A percentile compares a stretch with the other conserved stretches of the same genome.
phyloP scores from a whole-genome alignment of 2,888 invertebrate species.

The Dryobota labecula region DNA sequence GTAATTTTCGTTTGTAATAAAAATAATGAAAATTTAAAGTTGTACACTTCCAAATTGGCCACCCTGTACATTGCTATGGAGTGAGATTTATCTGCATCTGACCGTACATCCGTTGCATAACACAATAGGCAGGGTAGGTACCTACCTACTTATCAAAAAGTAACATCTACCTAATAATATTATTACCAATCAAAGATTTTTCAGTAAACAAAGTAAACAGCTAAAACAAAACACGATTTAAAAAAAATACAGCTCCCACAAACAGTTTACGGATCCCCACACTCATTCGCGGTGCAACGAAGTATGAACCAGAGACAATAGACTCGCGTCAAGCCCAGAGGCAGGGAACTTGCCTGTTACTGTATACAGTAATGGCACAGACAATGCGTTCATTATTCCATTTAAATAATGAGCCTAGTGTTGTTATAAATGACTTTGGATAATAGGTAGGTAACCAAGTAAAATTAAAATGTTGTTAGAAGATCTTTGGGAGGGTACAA shows the following conservation, averaged over 20 bases:
- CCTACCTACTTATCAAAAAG: no score
- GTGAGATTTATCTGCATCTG: no score
- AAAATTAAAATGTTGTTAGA: not conserved
- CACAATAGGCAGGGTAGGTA: no score
- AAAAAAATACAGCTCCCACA: constrained; percentile 20
- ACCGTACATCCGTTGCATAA: no score
- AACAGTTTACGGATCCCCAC: constrained; percentile 56
- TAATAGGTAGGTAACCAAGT: not conserved
- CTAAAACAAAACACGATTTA: not conserved
- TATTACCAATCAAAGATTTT: not conserved
- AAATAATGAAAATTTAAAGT: no score
- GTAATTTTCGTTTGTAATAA: no score
- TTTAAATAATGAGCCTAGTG: constrained; percentile 72
- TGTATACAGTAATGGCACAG: constrained; percentile 64
- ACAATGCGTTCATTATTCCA: constrained; percentile 74
- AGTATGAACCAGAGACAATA: constrained; percentile 71
- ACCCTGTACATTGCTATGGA: no score
- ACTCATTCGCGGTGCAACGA: constrained; percentile 70
- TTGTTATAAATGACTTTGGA: constrained; percentile 55
- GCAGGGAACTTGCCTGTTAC: constrained; percentile 65
- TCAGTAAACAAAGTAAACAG: not conserved
- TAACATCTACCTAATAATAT: no score
- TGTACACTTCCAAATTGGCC: no score
- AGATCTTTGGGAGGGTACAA: not conserved
- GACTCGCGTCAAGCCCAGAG: constrained; percentile 66